Base-by-base conservation (phyloP, 1,140 invertebrate species). In the Eciton burchellii region DNA sequence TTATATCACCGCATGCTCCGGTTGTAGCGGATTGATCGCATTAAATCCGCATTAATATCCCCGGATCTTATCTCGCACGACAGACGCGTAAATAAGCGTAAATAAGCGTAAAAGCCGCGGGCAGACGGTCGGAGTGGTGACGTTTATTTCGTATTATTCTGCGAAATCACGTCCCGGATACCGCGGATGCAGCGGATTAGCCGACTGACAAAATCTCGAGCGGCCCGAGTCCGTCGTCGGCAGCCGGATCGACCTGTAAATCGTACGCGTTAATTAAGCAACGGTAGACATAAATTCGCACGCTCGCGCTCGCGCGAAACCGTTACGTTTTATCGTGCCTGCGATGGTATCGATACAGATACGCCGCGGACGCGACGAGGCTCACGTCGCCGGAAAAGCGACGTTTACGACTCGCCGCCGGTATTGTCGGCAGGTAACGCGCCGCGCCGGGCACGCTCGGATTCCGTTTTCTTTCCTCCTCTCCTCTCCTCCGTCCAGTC, bases 231-330 rank as follows among this genome's bases (percentile, higher is more conserved):
- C 35, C 62, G 43, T 60, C 71, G 49, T 47, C 35, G 21, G 45
- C 49, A 70, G 24, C 24, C 41, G 49, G 41, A 79, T 79, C 74
- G 45, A n/a, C 63, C 14, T 24, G 45, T 79, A 70, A 79, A 79
- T 79, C 24, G 63, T 45, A 45, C 63, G 11, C 74, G 74, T 49
- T 79, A 79, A 79, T 79, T 70, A 79, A 79, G 74, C 63, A 66
- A 70, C 41, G 24, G 35, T 57, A 79, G 66, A 79, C 49, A 68
- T 35, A 21, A 70, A 70, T 79, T 70, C 49, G 12, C 74, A 57
- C 24, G 56, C 70, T 70, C 74, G n/a, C 24, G 24, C 59, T 47
- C 35, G 45, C 26, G 35, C 41, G 41, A 59, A 47, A 73, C 77
- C 56, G 68, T 81, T 81, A 72, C 19, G 16, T 81, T 81, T 81